A percentile compares a stretch with the other conserved stretches of the same genome.
phyloP scores from a whole-genome alignment of 1,140 invertebrate species.

The Latrodectus geometricus region DNA sequence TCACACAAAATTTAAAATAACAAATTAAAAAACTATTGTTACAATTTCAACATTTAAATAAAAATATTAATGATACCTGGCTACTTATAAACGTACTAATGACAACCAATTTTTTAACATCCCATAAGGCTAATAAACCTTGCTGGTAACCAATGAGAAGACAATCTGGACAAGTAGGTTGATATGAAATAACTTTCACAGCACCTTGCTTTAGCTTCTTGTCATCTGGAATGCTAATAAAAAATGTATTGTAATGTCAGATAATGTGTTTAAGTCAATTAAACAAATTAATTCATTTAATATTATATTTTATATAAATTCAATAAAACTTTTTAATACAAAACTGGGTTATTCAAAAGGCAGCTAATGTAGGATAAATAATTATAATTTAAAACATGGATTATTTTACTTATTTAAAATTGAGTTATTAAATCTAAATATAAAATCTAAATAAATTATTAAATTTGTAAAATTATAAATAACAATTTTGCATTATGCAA shows the following conservation, averaged over 20 bases:
- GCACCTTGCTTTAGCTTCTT: conserved; percentile 96
- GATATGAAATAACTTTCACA: conserved; percentile 89
- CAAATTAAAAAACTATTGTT: not conserved
- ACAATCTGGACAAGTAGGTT: conserved; percentile 83
- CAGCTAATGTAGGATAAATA: too few relatives aligned
- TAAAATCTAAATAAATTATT: too few relatives aligned
- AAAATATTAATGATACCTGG: conserved; percentile 64
- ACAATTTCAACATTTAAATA: not conserved
- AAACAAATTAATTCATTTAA: too few relatives aligned
- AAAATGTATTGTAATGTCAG: not conserved
- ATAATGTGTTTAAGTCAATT: not conserved
- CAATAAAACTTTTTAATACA: too few relatives aligned
- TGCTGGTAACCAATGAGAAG: conserved; percentile 93
- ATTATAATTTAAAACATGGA: too few relatives aligned
- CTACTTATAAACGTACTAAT: conserved; percentile 73
- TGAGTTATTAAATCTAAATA: too few relatives aligned
- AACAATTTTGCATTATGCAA: too few relatives aligned
- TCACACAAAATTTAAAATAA: not conserved
- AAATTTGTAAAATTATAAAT: too few relatives aligned
- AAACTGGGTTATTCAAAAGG: too few relatives aligned
- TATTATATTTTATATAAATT: too few relatives aligned
- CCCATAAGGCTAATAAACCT: conserved; percentile 92
- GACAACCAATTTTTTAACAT: conserved; percentile 77
- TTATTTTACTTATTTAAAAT: too few relatives aligned
- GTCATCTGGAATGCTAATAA: conserved; percentile 86